These are phyloP conservation scores for Dreissena polymorpha DNA, from an alignment of 1,140 invertebrate genomes.

Conservation along the genomic window DNA sequence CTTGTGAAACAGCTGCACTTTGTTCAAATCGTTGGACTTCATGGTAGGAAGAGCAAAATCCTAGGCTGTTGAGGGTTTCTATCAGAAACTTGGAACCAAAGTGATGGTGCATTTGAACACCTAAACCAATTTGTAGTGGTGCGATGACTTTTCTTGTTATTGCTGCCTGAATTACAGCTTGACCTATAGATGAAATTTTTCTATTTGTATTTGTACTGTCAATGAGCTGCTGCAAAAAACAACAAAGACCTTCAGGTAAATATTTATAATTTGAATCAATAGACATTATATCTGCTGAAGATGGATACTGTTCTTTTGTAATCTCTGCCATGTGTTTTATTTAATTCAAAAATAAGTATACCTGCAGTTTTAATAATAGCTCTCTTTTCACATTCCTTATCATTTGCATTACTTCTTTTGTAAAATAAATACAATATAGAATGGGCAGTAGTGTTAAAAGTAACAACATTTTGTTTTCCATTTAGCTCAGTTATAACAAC, in stretches of 20 bases:
- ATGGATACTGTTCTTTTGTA: constrained; percentile 28
- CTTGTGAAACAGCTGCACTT: constrained; percentile 33
- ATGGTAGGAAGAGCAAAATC: constrained; percentile 52
- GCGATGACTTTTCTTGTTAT: constrained; percentile 48
- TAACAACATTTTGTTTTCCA: constrained; percentile 54
- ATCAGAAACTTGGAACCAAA: constrained; percentile 58
- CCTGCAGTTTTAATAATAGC: constrained; percentile 44
- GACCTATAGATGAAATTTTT: constrained; percentile 58
- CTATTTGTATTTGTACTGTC: constrained; percentile 14
- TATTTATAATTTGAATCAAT: neutral
- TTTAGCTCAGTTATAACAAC: constrained; percentile 41
- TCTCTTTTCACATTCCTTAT: constrained; percentile 1
- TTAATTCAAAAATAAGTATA: constrained; percentile 46
- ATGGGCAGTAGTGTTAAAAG: constrained; percentile 22
- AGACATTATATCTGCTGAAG: constrained; percentile 8
- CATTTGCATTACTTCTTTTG: constrained; percentile 4
- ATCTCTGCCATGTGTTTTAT: constrained; percentile 20
- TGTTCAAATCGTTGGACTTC: constrained; percentile 47
- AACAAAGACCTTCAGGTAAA: neutral
- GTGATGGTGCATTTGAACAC: constrained; percentile 56
- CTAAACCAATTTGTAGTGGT: constrained; percentile 58
- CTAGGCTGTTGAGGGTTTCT: constrained; percentile 29
- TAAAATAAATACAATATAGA: constrained; percentile 47
- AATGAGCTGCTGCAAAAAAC: neutral
- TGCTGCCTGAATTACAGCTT: constrained; percentile 60